Conservation (phyloP, 2,797 vertebrate species). For the Pangasius macronema region DNA sequence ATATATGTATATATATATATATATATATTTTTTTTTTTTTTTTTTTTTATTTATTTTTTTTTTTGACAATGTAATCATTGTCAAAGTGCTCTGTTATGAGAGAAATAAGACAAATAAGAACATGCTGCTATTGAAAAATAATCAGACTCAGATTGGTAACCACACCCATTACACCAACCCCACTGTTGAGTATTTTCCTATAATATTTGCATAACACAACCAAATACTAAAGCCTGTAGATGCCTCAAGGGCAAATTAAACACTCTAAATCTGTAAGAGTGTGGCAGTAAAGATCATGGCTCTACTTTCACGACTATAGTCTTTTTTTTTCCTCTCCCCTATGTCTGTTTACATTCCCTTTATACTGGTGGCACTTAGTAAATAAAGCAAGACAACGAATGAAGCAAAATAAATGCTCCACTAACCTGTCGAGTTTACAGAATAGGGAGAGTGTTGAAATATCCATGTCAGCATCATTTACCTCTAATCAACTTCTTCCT, state of each 20-base stretch:
- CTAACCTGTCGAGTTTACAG: background rate
- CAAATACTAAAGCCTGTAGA: background rate
- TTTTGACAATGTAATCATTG: too few relatives aligned
- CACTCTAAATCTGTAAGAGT: background rate
- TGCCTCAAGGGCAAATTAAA: background rate
- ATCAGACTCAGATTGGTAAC: background rate
- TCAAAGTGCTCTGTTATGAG: too few relatives aligned
- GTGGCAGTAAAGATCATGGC: background rate
- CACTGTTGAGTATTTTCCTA: background rate
- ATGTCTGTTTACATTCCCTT: background rate
- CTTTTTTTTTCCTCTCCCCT: background rate
- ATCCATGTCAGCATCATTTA: conserved; percentile 10
- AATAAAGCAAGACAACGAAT: background rate
- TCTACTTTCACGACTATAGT: background rate
- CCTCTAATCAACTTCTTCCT: conserved; percentile 43
- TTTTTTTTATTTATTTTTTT: too few relatives aligned
- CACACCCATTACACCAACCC: background rate
- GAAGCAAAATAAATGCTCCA: background rate
- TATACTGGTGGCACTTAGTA: background rate
- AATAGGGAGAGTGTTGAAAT: conserved; percentile 2
- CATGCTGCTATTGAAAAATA: background rate
- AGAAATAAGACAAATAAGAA: too few relatives aligned
- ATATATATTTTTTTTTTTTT: too few relatives aligned
- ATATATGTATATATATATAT: too few relatives aligned
- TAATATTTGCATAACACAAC: background rate